Evolutionary conservation across 2,113 vertebrate genomes (phyloP).

Genomic region (Pteronura brasiliensis): DNA sequence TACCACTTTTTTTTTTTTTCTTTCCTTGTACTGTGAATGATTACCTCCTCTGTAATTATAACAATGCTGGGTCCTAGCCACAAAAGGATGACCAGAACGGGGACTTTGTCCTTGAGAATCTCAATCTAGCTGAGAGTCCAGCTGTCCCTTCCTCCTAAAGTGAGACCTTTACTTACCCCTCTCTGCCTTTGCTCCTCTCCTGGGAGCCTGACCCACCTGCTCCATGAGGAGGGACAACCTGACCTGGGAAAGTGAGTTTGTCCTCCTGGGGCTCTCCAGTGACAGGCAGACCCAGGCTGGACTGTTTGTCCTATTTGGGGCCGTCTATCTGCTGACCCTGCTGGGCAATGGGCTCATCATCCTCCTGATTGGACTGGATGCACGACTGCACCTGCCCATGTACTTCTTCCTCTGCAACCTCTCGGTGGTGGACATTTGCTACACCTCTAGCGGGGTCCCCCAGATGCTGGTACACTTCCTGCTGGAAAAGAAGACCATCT

Average conservation of each 20-base stretch:
- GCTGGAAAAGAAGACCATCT: slow-evolving; percentile 61
- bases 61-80: too few species aligned
- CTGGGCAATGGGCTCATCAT: slow-evolving; percentile 66
- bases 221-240: slow-evolving; percentile 21
- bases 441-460: slow-evolving; percentile 65
- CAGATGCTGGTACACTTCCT: slow-evolving; percentile 69
- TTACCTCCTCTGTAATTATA: too few species aligned
- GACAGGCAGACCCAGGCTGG: slow-evolving; percentile 39
- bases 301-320: slow-evolving; percentile 66
- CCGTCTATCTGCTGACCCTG: slow-evolving; percentile 44
- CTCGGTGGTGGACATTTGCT: slow-evolving; percentile 72
- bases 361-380: not conserved
- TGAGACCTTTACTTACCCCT: not conserved
- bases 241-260: slow-evolving; percentile 64
- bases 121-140: not conserved
- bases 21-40: not conserved
- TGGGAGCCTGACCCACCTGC: not conserved
- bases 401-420: slow-evolving; percentile 76
- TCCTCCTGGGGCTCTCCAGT: slow-evolving; percentile 68
- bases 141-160: not conserved
- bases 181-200: not conserved
- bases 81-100: not conserved
- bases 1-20: not conserved
- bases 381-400: slow-evolving; percentile 63
- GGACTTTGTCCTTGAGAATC: not conserved